Conservation (phyloP, 2,888 invertebrate genomes). For the Tineola bisselliella region DNA sequence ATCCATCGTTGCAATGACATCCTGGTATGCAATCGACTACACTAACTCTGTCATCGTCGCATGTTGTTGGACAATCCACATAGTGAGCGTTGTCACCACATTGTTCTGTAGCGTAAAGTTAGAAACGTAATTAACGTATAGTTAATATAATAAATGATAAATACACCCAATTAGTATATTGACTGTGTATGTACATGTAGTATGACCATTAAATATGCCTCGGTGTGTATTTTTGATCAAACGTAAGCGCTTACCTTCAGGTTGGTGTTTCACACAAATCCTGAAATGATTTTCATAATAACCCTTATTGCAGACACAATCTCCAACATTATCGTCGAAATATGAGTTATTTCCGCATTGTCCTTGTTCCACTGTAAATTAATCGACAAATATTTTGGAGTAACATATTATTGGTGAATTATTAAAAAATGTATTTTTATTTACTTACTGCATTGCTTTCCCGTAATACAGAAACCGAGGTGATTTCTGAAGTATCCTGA, state of each 20-base stretch:
- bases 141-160: no score
- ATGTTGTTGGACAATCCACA: neutral
- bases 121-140: no score
- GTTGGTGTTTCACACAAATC: neutral
- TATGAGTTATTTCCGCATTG: slow-evolving; percentile 3
- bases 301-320: neutral
- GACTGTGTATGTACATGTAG: no score
- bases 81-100: slow-evolving; percentile 25
- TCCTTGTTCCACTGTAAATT: neutral
- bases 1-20: slow-evolving; percentile 14
- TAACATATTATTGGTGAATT: no score
- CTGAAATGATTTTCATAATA: neutral
- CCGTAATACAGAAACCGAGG: slow-evolving; percentile 24
- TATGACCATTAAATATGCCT: no score
- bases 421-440: no score
- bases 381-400: no score
- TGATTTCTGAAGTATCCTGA: slow-evolving; percentile 27
- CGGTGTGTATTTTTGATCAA: no score
- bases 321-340: neutral
- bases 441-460: slow-evolving; percentile 21
- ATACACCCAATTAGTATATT: no score
- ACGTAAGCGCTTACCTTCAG: no score
- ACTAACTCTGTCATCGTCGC: neutral
- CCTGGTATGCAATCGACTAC: neutral
- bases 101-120: slow-evolving; percentile 18